Conservation (phyloP, 2,888 invertebrate species). For the Drosophila limbata region DNA sequence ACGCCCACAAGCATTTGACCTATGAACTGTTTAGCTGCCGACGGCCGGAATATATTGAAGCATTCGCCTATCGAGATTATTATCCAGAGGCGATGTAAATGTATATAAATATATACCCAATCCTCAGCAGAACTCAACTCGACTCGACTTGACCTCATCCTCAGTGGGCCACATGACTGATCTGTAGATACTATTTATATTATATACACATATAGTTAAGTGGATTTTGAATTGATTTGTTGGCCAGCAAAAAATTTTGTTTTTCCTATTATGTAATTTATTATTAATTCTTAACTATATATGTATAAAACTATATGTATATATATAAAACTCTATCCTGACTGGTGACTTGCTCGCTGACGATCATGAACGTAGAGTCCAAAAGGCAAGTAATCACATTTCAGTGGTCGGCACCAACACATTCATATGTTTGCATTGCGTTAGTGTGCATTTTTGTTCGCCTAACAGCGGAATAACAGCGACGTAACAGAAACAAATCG, state of each 20-base stretch:
- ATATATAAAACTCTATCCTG: background rate
- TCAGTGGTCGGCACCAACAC: too few relatives aligned
- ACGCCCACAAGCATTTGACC: conserved; percentile 87
- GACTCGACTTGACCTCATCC: conserved; percentile 11
- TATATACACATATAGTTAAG: conserved; percentile 19
- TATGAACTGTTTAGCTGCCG: conserved; percentile 91
- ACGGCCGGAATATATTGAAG: conserved; percentile 87
- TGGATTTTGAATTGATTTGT: conserved; percentile 17
- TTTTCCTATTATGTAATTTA: conserved; percentile 37
- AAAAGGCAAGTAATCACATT: too few relatives aligned
- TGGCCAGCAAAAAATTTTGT: conserved; percentile 22
- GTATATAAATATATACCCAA: background rate
- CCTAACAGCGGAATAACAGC: too few relatives aligned
- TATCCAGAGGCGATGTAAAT: conserved; percentile 72
- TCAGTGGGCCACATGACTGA: conserved; percentile 56
- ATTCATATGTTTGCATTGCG: too few relatives aligned
- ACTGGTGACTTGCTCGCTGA: background rate
- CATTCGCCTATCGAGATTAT: conserved; percentile 81
- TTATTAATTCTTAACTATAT: conserved; percentile 12
- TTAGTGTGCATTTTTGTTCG: too few relatives aligned
- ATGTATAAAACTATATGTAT: background rate
- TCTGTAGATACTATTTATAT: conserved; percentile 64
- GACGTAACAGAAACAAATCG: too few relatives aligned
- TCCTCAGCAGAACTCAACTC: background rate
- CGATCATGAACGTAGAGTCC: too few relatives aligned